Percentiles rank a stretch among this genome's conserved stretches.
phyloP scores from a whole-genome alignment of 2,888 invertebrate genomes.

The Punctoribates punctum region DNA sequence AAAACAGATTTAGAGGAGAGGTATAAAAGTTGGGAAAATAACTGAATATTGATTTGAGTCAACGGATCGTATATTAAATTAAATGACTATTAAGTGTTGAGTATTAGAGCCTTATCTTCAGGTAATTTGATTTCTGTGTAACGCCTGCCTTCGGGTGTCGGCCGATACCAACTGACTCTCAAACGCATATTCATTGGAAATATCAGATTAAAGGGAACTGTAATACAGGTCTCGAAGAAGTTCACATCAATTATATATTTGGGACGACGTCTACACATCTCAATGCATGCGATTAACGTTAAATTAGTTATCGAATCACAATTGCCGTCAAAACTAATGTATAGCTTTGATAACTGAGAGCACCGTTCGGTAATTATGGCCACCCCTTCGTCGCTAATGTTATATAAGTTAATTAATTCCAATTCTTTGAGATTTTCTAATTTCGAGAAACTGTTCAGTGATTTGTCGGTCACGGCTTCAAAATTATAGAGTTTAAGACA shows the following conservation, averaged over 20 bases:
- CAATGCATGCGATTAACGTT: constrained; percentile 19
- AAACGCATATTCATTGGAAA: constrained; percentile 15
- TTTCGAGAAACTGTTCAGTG: constrained; percentile 27
- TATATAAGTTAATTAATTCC: constrained; percentile 28
- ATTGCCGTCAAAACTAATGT: constrained; percentile 31
- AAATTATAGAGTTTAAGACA: neutral
- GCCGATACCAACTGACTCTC: constrained; percentile 31
- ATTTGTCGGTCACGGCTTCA: constrained; percentile 19
- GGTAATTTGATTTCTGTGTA: constrained; percentile 29
- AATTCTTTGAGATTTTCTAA: constrained; percentile 13
- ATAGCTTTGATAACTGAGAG: neutral
- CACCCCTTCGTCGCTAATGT: constrained; percentile 13
- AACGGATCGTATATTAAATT: too few relatives aligned
- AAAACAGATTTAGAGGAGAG: too few relatives aligned
- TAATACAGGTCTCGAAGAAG: constrained; percentile 30
- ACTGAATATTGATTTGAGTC: too few relatives aligned
- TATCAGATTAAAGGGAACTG: constrained; percentile 9
- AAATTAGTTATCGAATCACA: constrained; percentile 26
- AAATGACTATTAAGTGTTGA: neutral
- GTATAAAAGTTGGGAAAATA: too few relatives aligned
- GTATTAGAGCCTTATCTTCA: neutral
- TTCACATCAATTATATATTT: constrained; percentile 17
- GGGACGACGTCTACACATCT: neutral
- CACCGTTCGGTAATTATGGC: constrained; percentile 3
- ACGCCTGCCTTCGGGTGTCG: constrained; percentile 25